These are phyloP conservation scores for Microdon myrmicae DNA, from an alignment of 2,888 invertebrate genomes.

Conservation along the genomic window DNA sequence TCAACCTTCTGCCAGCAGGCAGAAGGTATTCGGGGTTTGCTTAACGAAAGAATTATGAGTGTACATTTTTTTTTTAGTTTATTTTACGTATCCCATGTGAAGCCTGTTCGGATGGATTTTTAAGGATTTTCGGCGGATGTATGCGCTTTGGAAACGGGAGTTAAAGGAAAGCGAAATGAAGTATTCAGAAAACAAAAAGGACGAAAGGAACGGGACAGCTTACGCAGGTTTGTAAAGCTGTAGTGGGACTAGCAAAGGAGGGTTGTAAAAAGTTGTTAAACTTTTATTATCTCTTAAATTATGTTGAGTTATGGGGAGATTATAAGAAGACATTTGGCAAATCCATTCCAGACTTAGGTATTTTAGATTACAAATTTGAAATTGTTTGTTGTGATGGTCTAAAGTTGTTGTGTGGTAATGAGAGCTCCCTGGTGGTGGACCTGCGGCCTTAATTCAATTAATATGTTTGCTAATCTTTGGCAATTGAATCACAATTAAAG, in stretches of 20 bases:
- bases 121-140: slow-evolving; percentile 15
- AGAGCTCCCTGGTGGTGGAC: too few relatives aligned
- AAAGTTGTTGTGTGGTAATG: background rate
- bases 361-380: slow-evolving; percentile 44
- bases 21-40: slow-evolving; percentile 29
- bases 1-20: slow-evolving; percentile 1
- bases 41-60: slow-evolving; percentile 44
- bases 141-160: slow-evolving; percentile 1
- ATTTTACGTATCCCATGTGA: slow-evolving; percentile 17
- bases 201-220: background rate
- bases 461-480: too few relatives aligned
- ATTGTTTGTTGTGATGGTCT: background rate
- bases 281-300: slow-evolving; percentile 49
- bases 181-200: slow-evolving; percentile 5
- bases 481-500: too few relatives aligned
- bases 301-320: slow-evolving; percentile 43
- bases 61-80: slow-evolving; percentile 32
- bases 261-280: slow-evolving; percentile 45
- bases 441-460: too few relatives aligned
- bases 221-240: background rate
- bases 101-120: slow-evolving; percentile 19
- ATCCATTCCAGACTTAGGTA: slow-evolving; percentile 44
- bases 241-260: too few relatives aligned
- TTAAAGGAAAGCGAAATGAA: slow-evolving; percentile 35
- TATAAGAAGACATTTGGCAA: slow-evolving; percentile 41